Evolutionary conservation across 1,140 invertebrate genomes (phyloP).

Genomic region (Campodea augens): DNA sequence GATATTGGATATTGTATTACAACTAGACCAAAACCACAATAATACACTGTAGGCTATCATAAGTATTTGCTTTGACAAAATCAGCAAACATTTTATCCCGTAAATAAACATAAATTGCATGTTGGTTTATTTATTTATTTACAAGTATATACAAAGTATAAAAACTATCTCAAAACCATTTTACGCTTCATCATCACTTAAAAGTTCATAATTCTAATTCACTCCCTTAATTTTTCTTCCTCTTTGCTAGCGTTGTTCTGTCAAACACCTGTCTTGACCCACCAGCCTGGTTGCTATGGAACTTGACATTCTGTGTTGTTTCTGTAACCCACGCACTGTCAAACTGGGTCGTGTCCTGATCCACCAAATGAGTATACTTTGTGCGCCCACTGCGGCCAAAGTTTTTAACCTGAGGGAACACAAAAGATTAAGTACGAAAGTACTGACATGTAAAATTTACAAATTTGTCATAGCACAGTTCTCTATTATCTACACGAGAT

Average conservation of each 20-base stretch:
- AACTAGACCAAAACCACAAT: too few relatives aligned
- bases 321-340: constrained; percentile 93
- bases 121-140: too few relatives aligned
- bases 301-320: constrained; percentile 71
- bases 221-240: too few relatives aligned
- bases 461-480: neutral
- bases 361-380: constrained; percentile 97
- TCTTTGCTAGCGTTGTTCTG: constrained; percentile 51
- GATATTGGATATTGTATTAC: too few relatives aligned
- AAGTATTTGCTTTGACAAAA: too few relatives aligned
- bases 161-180: too few relatives aligned
- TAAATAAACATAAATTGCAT: too few relatives aligned
- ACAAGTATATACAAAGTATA: too few relatives aligned
- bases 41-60: too few relatives aligned
- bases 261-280: constrained; percentile 92
- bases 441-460: neutral
- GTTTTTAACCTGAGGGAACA: constrained; percentile 65
- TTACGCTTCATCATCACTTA: too few relatives aligned
- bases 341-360: constrained; percentile 97
- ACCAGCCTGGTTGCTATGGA: constrained; percentile 73
- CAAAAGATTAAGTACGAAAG: constrained; percentile 5
- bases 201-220: too few relatives aligned
- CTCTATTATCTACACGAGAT: neutral
- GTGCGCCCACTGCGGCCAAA: constrained; percentile 96
- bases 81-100: too few relatives aligned